Evolutionary conservation across 2,888 invertebrate genomes (phyloP), one percentile per base, ranked within the genome.

Genomic region (Agrochola litura): DNA sequence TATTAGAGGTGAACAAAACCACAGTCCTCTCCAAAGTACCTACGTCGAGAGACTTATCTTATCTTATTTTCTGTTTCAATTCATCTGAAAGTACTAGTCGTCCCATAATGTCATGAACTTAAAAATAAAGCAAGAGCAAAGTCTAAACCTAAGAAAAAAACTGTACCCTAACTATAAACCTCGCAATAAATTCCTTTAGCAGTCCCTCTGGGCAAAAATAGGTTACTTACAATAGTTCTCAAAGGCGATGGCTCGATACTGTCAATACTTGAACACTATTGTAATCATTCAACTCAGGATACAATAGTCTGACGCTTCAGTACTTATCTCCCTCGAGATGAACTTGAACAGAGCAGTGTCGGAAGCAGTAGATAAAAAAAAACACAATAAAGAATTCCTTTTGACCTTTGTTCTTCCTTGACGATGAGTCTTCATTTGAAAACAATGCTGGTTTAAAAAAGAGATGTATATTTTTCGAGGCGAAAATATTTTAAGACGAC

Each of bases 181-280:
- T 58, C 37, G 14, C 2, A 37, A 1, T 56, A 37, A 63, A 12
- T 76, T 49, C 14, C 25, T 58, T 60, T 19, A 74, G n/a, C 14
- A 73, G 52, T 76, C 68, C 72, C 67, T 65, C 22, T 46, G 63
- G 67, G 65, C 66, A 81, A 41, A 87, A 78, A 79, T 72, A 64
- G 69, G 68, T 77, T 68, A 77, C 73, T 77, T 68, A 77, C 73
- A 79, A 76, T 54, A 52, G 46, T 70, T 67, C 56, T 81, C 54
- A 72, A 46, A 79, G 49, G 60, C 76, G 64, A 77, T 60, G 41
- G 52, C 37, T 56, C 43, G 73, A 86, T 84, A 86, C 60, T 79
- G 84, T 84, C 84, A 83, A 79, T 61, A 63, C 71, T 79, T 64
- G 86, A 64, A 71, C 64, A 67, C 86, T 70, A 84, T 86, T 84